Evolutionary conservation across 1,140 invertebrate genomes (phyloP).

Genomic region (Hypsibius dujardini): DNA sequence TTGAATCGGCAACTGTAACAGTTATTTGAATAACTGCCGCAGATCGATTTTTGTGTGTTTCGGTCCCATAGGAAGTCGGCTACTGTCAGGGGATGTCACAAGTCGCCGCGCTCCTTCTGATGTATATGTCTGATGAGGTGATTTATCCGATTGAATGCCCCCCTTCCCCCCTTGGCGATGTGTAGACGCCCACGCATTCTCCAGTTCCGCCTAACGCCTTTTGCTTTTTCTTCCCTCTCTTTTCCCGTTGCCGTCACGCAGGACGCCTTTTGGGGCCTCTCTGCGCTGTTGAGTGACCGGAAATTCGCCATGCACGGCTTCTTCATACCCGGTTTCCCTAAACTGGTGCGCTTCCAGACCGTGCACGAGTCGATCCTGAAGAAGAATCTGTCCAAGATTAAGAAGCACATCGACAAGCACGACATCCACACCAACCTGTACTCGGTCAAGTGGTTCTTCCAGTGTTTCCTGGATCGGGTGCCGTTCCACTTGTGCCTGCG

Average conservation of each 20-base stretch:
- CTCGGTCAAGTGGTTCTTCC: conserved; percentile 99
- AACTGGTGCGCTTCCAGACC: conserved; percentile 75
- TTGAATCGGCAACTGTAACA: no score
- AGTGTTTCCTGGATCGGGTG: no score
- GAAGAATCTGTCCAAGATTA: conserved; percentile 82
- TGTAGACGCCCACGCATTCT: conserved; percentile 27
- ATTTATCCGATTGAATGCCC: no score
- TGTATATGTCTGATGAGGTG: conserved; percentile 69
- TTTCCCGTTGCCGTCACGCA: background rate
- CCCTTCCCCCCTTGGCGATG: no score
- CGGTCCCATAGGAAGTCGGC: conserved; percentile 38
- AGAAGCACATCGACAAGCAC: conserved; percentile 86
- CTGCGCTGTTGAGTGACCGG: no score
- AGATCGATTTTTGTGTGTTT: conserved; percentile 18
- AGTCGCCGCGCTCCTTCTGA: conserved; percentile 74
- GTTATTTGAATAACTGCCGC: no score
- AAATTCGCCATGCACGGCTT: conserved; percentile 91
- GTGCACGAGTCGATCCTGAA: conserved; percentile 90
- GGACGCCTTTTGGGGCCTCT: no score
- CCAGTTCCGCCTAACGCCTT: no score
- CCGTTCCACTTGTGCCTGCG: no score
- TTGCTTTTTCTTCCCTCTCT: conserved; percentile 16
- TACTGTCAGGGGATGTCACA: conserved; percentile 87
- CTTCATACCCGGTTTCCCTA: conserved; percentile 95
- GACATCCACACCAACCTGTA: conserved; percentile 86